Evolutionary conservation across 1,140 invertebrate genomes (phyloP), one percentile per base, ranked within the genome.

Genomic region (Drosophila hydei): DNA sequence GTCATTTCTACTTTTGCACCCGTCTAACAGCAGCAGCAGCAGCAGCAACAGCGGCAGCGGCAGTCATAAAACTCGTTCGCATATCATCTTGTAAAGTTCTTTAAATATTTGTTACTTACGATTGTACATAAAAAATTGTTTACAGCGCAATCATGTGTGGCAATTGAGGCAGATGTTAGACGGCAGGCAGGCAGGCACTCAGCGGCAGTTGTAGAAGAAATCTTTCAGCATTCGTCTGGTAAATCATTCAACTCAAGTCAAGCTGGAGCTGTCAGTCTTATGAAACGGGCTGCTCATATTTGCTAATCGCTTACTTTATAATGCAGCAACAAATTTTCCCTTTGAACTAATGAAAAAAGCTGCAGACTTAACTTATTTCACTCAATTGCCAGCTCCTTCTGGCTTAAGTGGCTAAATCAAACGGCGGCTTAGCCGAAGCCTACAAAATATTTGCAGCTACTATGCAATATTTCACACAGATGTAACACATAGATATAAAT

Each of bases 71-170:
- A 61, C 59, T 16, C 70, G 67, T 79, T 79, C 77, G 68, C 81
- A 85, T 85, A 85, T 85, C 81, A 85, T 72, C 14, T 60, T 71
- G 81, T 87, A 68, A 85, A 81, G 74, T 85, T 85, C 81, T 87
- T 87, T 87, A 85, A 85, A 85, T 85, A 85, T 85, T 85, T 87
- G 77, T 60, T 61, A 40, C 63, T 27, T 42, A 61, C 77, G 65
- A 56, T 58, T 56, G 60, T 80, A 50, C 73, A 85, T 77, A 77
- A 75, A 80, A 72, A 80, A 75, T 80, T 87, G 79, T 85, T 87
- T 85, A 87, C 83, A 85, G 74, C 79, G 65, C 77, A 62, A 71
- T 63, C 81, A 81, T 84, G 81, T 84, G 77, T 80, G 71, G 80
- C 80, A 85, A 85, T 80, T 85, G 77, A 62, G 58, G 52, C 40